A percentile compares a stretch with the other conserved stretches of the same genome.
Conservation (phyloP, 1,140 invertebrate species). For the Pseudomyrmex cubaensis region DNA sequence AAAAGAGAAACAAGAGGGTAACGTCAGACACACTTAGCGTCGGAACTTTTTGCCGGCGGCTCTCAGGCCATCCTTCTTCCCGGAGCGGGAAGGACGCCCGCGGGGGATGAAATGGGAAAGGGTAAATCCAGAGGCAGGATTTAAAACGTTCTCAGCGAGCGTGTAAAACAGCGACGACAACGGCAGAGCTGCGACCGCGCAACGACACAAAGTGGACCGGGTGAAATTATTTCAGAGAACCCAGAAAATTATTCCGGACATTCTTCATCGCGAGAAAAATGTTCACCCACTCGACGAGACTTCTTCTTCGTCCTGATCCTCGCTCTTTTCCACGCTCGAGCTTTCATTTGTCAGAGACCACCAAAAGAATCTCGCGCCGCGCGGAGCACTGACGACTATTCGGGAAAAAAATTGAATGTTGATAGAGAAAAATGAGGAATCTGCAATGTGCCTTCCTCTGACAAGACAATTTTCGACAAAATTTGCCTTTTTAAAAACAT, state of each 20-base stretch:
- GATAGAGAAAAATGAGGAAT: conserved; percentile 44
- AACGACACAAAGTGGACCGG: conserved; percentile 45
- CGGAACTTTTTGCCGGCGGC: conserved; percentile 70
- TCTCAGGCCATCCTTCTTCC: conserved; percentile 49
- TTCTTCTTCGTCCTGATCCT: conserved; percentile 7
- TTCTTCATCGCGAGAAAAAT: conserved; percentile 56
- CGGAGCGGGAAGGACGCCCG: conserved; percentile 28
- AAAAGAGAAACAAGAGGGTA: conserved; percentile 71
- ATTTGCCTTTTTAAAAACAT: not conserved
- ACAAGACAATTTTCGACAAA: not conserved
- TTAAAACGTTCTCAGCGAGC: conserved; percentile 68
- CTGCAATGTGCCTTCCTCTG: conserved; percentile 4
- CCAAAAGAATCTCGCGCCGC: conserved; percentile 20
- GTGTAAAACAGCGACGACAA: conserved; percentile 67
- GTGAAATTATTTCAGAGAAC: conserved; percentile 65
- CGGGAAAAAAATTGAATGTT: conserved; percentile 48
- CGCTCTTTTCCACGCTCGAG: conserved; percentile 2
- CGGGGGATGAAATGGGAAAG: conserved; percentile 22
- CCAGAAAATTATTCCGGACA: conserved; percentile 59
- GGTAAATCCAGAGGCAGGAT: conserved; percentile 67
- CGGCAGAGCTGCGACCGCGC: conserved; percentile 41
- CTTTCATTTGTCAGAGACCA: conserved; percentile 43
- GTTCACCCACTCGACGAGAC: conserved; percentile 38
- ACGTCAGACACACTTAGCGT: conserved; percentile 75
- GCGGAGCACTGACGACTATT: conserved; percentile 8